phyloP scores from a whole-genome alignment of 2,797 vertebrate species.

The Atherinosoma microstoma region DNA sequence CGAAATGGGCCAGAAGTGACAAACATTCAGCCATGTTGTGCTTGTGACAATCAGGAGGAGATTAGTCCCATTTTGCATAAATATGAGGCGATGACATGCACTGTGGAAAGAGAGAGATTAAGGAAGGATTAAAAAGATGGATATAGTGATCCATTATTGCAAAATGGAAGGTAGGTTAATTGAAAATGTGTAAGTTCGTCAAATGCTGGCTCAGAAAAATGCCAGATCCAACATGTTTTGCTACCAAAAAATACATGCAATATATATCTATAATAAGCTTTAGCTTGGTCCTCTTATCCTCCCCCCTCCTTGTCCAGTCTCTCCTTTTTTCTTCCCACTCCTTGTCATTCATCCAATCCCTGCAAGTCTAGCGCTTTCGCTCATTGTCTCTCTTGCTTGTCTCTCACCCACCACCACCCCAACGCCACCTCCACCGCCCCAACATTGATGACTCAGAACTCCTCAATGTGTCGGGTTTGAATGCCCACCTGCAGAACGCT shows the following conservation, averaged over 20 bases:
- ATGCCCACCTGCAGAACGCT: not conserved
- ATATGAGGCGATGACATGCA: not conserved
- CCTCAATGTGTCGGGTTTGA: no score
- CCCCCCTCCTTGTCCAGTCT: no score
- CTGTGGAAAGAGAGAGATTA: not conserved
- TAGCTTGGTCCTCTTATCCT: no score
- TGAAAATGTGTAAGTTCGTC: not conserved
- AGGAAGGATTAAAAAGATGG: not conserved
- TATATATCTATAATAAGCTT: not conserved
- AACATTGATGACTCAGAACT: not conserved
- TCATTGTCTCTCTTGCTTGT: not conserved
- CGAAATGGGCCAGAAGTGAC: not conserved
- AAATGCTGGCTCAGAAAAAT: not conserved
- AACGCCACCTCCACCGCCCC: not conserved
- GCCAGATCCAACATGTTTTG: not conserved
- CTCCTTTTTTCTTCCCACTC: no score
- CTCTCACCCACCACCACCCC: not conserved
- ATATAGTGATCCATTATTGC: not conserved
- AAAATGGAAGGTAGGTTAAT: not conserved
- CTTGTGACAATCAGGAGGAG: slow-evolving; percentile 4
- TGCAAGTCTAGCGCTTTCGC: no score
- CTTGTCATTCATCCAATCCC: no score
- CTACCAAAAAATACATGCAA: not conserved
- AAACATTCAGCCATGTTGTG: not conserved
- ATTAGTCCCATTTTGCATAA: slow-evolving; percentile 16